These are phyloP conservation scores for Tragelaphus scriptus DNA, from an alignment of 2,113 vertebrate species.

Conservation along the genomic window DNA sequence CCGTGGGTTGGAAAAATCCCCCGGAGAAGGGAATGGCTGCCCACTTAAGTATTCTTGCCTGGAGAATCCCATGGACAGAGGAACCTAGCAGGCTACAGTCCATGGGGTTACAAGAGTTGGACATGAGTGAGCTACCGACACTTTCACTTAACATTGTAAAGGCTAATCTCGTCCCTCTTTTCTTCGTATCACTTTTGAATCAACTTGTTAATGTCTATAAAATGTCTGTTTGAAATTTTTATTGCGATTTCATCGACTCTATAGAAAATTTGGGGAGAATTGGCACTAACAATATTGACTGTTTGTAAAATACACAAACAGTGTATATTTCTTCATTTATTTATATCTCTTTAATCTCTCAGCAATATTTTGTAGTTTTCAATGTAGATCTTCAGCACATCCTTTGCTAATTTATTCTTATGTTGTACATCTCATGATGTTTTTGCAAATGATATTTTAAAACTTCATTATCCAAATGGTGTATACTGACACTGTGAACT, in stretches of 20 bases:
- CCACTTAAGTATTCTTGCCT: neutral
- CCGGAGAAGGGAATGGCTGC: neutral
- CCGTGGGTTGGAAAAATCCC: neutral
- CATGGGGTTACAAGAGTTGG: neutral
- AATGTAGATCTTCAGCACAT: neutral
- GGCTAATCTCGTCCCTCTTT: neutral
- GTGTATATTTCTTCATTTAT: neutral
- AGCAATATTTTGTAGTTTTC: neutral
- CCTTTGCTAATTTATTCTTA: conserved; percentile 1
- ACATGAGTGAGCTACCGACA: neutral
- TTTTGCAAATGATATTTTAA: neutral
- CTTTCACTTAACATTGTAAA: neutral
- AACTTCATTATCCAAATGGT: neutral
- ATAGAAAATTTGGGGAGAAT: neutral
- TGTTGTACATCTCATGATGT: neutral
- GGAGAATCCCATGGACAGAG: neutral
- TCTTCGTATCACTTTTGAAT: neutral
- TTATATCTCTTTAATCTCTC: neutral
- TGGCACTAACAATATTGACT: neutral
- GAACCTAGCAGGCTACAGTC: neutral
- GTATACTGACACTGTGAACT: neutral
- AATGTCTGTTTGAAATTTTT: neutral
- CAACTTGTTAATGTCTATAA: neutral
- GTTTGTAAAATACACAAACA: neutral
- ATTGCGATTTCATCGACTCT: neutral